Percentiles rank a stretch among this genome's conserved stretches.
These are phyloP conservation scores for Phycodurus eques DNA, from an alignment of 2,113 vertebrate genomes.

Conservation along the genomic window DNA sequence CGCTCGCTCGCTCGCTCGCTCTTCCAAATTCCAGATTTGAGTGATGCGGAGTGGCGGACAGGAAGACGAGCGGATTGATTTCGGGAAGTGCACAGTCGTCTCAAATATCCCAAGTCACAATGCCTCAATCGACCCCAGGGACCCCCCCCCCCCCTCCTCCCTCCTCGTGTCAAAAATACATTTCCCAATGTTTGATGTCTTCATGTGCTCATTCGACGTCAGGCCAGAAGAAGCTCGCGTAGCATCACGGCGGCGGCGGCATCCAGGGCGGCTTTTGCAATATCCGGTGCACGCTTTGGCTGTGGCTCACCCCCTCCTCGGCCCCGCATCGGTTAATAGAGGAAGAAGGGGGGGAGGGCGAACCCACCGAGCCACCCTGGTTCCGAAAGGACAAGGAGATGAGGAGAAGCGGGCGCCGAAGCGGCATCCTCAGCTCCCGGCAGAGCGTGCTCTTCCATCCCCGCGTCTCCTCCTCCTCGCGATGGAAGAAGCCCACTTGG, in stretches of 20 bases:
- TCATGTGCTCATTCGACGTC: slow-evolving; percentile 23
- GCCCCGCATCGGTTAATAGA: slow-evolving; percentile 62
- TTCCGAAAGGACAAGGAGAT: slow-evolving; percentile 14
- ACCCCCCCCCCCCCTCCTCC: slow-evolving; percentile 17
- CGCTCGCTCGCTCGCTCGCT: neutral
- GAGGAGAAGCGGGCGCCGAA: slow-evolving; percentile 42
- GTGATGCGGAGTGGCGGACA: slow-evolving; percentile 7
- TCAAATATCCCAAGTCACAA: slow-evolving; percentile 66
- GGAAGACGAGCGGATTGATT: slow-evolving; percentile 60
- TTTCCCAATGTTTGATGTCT: slow-evolving; percentile 9
- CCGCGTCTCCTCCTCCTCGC: slow-evolving; percentile 51
- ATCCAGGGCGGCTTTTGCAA: slow-evolving; percentile 72
- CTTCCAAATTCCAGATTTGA: no score
- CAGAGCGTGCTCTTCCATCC: slow-evolving; percentile 56
- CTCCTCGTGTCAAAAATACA: slow-evolving; percentile 34
- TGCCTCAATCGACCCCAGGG: slow-evolving; percentile 55
- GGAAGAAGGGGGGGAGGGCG: slow-evolving; percentile 30
- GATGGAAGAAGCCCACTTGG: neutral
- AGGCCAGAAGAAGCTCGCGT: slow-evolving; percentile 45
- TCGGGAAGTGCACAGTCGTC: slow-evolving; percentile 54
- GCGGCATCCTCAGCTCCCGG: slow-evolving; percentile 51
- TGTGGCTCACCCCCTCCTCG: slow-evolving; percentile 51
- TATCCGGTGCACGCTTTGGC: slow-evolving; percentile 72
- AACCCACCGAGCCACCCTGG: slow-evolving; percentile 9
- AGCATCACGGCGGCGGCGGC: slow-evolving; percentile 56